Evolutionary conservation across 2,797 vertebrate genomes (phyloP).

Genomic region (Australoheros facetus): DNA sequence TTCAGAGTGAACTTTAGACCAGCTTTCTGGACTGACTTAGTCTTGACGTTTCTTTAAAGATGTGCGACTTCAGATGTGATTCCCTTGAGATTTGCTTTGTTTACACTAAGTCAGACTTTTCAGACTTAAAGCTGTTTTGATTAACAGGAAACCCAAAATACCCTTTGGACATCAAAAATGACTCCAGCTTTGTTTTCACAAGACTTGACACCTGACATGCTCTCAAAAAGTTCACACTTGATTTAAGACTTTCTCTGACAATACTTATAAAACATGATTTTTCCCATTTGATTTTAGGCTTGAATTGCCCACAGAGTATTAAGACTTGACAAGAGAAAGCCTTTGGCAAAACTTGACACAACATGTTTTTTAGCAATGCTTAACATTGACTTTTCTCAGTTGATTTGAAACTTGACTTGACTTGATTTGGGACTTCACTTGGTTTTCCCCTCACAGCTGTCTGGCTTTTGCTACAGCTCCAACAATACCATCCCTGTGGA

Average conservation of each 20-base stretch:
- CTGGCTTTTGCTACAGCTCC: background rate
- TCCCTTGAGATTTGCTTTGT: background rate
- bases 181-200: background rate
- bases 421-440: background rate
- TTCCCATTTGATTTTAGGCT: background rate
- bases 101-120: background rate
- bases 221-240: background rate
- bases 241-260: background rate
- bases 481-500: background rate
- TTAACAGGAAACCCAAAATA: background rate
- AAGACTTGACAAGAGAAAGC: rapidly evolving
- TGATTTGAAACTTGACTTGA: background rate
- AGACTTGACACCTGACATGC: background rate
- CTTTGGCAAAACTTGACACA: background rate
- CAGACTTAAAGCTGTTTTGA: background rate
- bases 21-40: background rate
- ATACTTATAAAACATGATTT: background rate
- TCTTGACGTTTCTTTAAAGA: background rate
- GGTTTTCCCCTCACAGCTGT: background rate
- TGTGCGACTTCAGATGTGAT: background rate
- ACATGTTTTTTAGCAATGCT: background rate
- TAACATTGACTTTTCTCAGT: background rate
- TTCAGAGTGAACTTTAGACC: too few species aligned
- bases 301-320: background rate
- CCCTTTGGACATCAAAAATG: background rate